A percentile compares a stretch with the other conserved stretches of the same genome.
Conservation (phyloP, 2,797 vertebrate species). For the Micropoecilia bifurca region DNA sequence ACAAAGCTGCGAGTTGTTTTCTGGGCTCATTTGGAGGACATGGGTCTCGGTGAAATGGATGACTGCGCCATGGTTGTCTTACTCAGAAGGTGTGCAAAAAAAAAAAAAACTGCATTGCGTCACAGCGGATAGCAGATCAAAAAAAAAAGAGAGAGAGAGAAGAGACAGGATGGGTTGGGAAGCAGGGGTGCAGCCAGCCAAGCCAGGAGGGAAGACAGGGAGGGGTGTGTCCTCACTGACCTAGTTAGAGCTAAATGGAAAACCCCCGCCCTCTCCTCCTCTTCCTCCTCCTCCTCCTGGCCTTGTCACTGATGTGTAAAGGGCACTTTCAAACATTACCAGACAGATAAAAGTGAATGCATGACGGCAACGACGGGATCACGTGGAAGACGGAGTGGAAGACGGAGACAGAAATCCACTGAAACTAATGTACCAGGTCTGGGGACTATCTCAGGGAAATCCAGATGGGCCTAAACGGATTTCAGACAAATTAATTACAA, state of each 20-base stretch:
- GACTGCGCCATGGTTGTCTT: conserved; percentile 31
- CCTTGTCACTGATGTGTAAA: conserved; percentile 68
- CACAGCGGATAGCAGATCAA: conserved; percentile 57
- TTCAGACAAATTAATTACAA: conserved; percentile 69
- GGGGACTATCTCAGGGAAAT: conserved; percentile 67
- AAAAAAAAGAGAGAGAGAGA: conserved; percentile 38
- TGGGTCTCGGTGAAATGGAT: conserved; percentile 9
- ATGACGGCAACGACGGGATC: conserved; percentile 23
- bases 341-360: conserved; percentile 52
- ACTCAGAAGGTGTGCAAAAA: conserved; percentile 40
- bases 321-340: conserved; percentile 71
- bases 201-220: conserved; percentile 46
- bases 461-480: conserved; percentile 58
- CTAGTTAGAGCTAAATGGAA: conserved; percentile 74
- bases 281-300: conserved; percentile 14
- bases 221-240: conserved; percentile 77
- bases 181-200: conserved; percentile 8
- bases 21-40: conserved; percentile 7
- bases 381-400: neutral
- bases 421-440: conserved; percentile 47
- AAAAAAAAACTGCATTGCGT: conserved; percentile 72
- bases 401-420: conserved; percentile 26
- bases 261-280: conserved; percentile 26
- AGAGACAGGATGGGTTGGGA: conserved; percentile 18
- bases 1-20: conserved; percentile 31